phyloP scores from a whole-genome alignment of 2,888 invertebrate species.

The Rhopalosiphum nymphaeae region DNA sequence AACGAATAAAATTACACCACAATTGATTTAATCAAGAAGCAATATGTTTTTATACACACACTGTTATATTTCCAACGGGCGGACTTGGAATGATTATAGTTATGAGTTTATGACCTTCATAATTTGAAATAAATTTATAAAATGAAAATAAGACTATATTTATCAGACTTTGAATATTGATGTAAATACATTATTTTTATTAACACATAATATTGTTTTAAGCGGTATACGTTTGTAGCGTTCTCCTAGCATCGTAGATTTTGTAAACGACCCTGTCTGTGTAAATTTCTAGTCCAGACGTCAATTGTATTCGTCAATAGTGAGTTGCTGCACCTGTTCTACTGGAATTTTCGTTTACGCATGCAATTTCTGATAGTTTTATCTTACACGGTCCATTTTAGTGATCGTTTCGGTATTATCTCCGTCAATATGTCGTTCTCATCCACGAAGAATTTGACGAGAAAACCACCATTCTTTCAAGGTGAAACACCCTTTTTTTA shows the following conservation, averaged over 20 bases:
- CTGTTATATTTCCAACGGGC: background rate
- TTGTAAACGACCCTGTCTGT: background rate
- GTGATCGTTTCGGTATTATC: background rate
- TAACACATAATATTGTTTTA: background rate
- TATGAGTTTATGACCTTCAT: background rate
- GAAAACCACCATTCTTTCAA: background rate
- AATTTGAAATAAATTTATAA: background rate
- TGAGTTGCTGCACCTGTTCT: background rate
- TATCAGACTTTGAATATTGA: too few relatives aligned
- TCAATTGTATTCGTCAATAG: background rate
- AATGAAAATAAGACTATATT: background rate
- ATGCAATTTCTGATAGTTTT: background rate
- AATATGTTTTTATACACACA: background rate
- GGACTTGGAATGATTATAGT: accelerated
- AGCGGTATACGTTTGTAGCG: background rate
- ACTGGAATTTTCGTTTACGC: background rate
- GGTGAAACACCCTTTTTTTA: background rate
- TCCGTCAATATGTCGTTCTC: background rate
- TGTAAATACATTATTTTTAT: too few relatives aligned
- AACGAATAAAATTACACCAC: background rate
- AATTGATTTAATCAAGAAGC: background rate
- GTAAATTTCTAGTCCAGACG: background rate
- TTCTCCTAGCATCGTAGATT: background rate
- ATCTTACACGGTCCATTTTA: background rate
- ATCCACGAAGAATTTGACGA: background rate